These are phyloP conservation scores for Agrochola litura DNA, from an alignment of 2,888 invertebrate genomes.

Conservation along the genomic window DNA sequence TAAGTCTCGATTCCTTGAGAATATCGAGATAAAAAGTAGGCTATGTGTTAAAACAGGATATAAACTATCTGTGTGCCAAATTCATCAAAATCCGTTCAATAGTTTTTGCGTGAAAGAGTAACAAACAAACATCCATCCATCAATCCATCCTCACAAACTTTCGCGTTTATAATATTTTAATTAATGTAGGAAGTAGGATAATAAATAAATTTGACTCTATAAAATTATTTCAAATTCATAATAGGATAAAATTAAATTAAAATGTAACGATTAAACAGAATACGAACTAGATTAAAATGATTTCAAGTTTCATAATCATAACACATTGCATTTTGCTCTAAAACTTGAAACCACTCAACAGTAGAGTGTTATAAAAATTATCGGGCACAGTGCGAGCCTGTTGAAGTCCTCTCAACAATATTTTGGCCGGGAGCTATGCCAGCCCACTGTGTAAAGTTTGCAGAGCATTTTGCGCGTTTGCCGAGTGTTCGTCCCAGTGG, in stretches of 20 bases:
- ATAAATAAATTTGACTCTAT: too few relatives aligned
- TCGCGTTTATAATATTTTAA: too few relatives aligned
- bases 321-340: conserved; percentile 59
- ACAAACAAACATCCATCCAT: too few relatives aligned
- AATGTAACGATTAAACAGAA: neutral
- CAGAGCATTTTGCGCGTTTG: conserved; percentile 70
- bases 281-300: conserved; percentile 18
- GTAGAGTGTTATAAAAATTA: conserved; percentile 85
- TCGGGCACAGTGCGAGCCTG: conserved; percentile 73
- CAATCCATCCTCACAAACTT: too few relatives aligned
- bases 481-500: conserved; percentile 69
- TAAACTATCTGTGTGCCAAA: too few relatives aligned
- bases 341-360: conserved; percentile 71
- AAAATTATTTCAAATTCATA: too few relatives aligned
- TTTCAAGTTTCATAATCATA: conserved; percentile 10
- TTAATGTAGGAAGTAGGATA: too few relatives aligned
- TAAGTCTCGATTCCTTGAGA: too few relatives aligned
- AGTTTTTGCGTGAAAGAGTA: too few relatives aligned
- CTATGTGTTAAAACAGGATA: too few relatives aligned
- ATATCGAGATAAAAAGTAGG: too few relatives aligned
- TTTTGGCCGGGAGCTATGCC: conserved; percentile 77
- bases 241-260: neutral
- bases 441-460: conserved; percentile 74
- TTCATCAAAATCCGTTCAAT: too few relatives aligned
- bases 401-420: conserved; percentile 79